Conservation (phyloP, 2,888 invertebrate genomes). For the Cryptocephalus primarius region DNA sequence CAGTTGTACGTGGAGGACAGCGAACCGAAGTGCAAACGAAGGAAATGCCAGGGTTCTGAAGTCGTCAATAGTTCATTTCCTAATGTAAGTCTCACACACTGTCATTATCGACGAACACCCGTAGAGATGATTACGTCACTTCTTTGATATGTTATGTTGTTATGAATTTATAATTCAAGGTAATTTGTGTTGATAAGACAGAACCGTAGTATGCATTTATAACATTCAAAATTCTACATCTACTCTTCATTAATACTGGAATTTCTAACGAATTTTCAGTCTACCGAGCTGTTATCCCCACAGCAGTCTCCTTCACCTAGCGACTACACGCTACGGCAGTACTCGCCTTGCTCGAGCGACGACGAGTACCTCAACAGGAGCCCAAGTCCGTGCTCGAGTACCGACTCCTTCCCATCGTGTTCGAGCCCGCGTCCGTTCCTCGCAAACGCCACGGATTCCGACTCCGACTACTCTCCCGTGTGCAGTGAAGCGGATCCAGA, state of each 20-base stretch:
- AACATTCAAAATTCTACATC: neutral
- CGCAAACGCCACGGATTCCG: slow-evolving; percentile 29
- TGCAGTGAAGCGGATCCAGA: slow-evolving; percentile 46
- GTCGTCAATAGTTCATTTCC: neutral
- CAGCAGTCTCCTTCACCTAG: neutral
- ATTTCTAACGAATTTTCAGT: neutral
- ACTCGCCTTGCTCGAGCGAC: slow-evolving; percentile 15
- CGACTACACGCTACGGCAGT: neutral
- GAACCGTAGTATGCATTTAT: too few species aligned
- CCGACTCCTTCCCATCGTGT: slow-evolving; percentile 21
- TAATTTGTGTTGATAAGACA: too few species aligned
- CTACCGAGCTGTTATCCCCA: neutral
- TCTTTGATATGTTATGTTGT: too few species aligned
- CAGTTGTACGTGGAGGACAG: neutral
- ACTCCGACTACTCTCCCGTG: slow-evolving; percentile 56
- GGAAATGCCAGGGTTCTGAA: neutral
- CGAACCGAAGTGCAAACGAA: neutral
- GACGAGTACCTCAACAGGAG: slow-evolving; percentile 17
- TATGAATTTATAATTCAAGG: too few species aligned
- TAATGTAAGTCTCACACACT: too few species aligned
- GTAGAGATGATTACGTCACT: too few species aligned
- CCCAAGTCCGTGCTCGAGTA: slow-evolving; percentile 21
- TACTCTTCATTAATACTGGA: neutral
- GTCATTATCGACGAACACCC: too few species aligned
- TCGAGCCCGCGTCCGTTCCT: slow-evolving; percentile 14